phyloP scores from a whole-genome alignment of 2,797 vertebrate genomes.

The Micropoecilia bifurca region DNA sequence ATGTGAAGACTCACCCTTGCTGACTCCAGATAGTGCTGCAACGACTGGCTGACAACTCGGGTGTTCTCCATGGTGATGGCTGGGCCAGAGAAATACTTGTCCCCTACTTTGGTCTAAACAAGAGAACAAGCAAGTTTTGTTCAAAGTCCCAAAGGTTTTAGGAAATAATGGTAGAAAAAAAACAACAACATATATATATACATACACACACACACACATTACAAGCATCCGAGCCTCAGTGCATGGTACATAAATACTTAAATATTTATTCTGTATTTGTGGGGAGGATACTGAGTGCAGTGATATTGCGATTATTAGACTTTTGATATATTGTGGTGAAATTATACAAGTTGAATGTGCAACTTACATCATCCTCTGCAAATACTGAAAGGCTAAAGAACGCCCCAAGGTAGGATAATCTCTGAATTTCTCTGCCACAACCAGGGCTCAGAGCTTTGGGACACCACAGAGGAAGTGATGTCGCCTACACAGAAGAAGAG shows the following conservation, averaged over 20 bases:
- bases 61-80: constrained; percentile 98
- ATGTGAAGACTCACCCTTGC: constrained; percentile 85
- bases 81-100: constrained; percentile 99
- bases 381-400: constrained; percentile 98
- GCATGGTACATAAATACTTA: not conserved
- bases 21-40: constrained; percentile 96
- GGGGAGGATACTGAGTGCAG: not conserved
- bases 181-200: too few species aligned
- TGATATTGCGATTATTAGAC: not conserved
- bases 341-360: not conserved
- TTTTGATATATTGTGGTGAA: not conserved
- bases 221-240: not conserved
- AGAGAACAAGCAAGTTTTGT: constrained; percentile 7
- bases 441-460: constrained; percentile 93
- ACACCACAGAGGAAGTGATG: constrained; percentile 93
- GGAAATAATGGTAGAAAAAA: not conserved
- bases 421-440: constrained; percentile 94
- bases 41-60: constrained; percentile 94
- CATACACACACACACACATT: not conserved
- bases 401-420: constrained; percentile 92
- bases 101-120: constrained; percentile 91
- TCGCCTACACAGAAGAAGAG: constrained; percentile 77
- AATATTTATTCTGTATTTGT: not conserved
- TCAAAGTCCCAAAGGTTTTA: not conserved
- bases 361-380: constrained; percentile 96